phyloP scores from a whole-genome alignment of 2,888 invertebrate genomes.

The Acleris literana region DNA sequence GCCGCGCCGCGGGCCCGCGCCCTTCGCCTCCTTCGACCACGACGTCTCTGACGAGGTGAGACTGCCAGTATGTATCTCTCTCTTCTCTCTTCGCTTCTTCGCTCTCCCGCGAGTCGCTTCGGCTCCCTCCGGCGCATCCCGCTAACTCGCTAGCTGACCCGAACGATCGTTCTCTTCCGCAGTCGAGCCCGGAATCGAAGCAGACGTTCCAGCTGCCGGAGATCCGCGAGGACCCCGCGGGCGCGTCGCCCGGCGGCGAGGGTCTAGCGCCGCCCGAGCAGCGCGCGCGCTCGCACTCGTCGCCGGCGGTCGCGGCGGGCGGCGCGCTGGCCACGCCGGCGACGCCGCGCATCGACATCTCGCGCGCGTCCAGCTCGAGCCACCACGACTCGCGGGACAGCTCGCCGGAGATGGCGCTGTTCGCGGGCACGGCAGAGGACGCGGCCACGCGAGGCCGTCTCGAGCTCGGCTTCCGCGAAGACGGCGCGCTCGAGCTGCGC shows the following conservation, averaged over 20 bases:
- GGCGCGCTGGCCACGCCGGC: conserved; percentile 84
- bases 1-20: conserved; percentile 95
- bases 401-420: conserved; percentile 92
- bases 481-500: conserved; percentile 92
- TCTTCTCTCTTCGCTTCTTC: conserved; percentile 49
- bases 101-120: conserved; percentile 19
- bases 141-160: neutral
- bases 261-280: conserved; percentile 60
- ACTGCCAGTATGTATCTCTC: conserved; percentile 83
- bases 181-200: conserved; percentile 85
- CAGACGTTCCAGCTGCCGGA: conserved; percentile 82
- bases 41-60: conserved; percentile 93
- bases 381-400: conserved; percentile 94
- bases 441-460: conserved; percentile 60
- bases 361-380: conserved; percentile 93
- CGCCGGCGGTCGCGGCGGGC: conserved; percentile 58
- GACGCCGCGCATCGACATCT: conserved; percentile 94
- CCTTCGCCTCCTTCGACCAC: conserved; percentile 95
- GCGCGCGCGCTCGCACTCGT: conserved; percentile 73
- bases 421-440: conserved; percentile 76
- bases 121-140: conserved; percentile 2
- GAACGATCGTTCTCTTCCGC: conserved; percentile 43
- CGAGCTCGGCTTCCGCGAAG: conserved; percentile 86
- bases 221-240: conserved; percentile 78
- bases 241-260: conserved; percentile 44